phyloP scores from a whole-genome alignment of 2,888 invertebrate species.

The Ctenicera cuprea region DNA sequence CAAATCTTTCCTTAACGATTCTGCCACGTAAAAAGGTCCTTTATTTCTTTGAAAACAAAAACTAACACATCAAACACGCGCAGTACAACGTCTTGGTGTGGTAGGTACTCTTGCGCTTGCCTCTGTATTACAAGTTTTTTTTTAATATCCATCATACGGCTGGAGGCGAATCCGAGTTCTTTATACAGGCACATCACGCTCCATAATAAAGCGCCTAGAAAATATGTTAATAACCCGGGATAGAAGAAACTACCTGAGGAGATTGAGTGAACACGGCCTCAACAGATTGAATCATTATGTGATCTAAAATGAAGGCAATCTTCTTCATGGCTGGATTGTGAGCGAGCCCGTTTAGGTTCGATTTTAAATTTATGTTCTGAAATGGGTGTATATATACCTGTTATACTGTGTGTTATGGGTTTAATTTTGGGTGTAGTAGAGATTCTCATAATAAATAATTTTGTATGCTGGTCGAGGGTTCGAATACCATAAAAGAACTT shows the following conservation, averaged over 20 bases:
- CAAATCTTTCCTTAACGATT: conserved; percentile 7
- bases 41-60: not conserved
- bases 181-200: conserved; percentile 60
- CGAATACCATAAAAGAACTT: not conserved
- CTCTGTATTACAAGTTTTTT: conserved; percentile 48
- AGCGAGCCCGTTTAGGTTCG: conserved; percentile 36
- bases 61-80: not conserved
- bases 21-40: conserved; percentile 1
- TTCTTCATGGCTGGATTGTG: conserved; percentile 42
- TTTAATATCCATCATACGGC: conserved; percentile 49
- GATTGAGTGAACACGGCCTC: conserved; percentile 58
- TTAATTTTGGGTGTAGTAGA: conserved; percentile 14
- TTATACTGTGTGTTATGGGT: conserved; percentile 32
- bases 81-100: not conserved
- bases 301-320: conserved; percentile 52
- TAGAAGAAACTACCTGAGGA: conserved; percentile 64
- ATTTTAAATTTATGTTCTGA: conserved; percentile 42
- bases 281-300: conserved; percentile 54
- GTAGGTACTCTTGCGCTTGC: conserved; percentile 9
- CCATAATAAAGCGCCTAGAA: conserved; percentile 65
- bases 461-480: not conserved
- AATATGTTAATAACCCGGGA: conserved; percentile 66
- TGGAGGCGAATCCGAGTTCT: conserved; percentile 59
- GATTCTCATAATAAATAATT: too few relatives aligned
- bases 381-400: conserved; percentile 27